Evolutionary conservation across 92 coral and sea anemone genomes (phyloP), one percentile per base, ranked within the genome.

Genomic region (Porites rus): DNA sequence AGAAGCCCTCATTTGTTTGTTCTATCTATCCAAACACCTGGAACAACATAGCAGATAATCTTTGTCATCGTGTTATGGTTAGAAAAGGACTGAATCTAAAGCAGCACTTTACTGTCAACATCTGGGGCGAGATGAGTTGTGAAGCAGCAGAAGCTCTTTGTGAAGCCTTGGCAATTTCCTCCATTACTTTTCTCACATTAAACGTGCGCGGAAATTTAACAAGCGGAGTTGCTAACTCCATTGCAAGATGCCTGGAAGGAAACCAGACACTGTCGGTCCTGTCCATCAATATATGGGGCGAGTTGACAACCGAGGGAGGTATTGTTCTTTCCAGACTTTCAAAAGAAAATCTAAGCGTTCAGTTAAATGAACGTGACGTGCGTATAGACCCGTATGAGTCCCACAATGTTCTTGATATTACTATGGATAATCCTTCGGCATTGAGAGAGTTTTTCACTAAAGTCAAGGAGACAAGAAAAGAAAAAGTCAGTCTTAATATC

Each of bases 111-210:
- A 71, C 78, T 8, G 14, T 72, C 3, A 72, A 46, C 58, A 1
- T 82, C 7, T 82, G 70, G 43, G 79, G 86, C 1, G 86, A 82
- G 46, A 2, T 82, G 51, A 13, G 71, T 60, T 31, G 50, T 56
- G 54, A 20, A 5, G 16, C 52, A 0, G 46, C 70, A 59, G 18
- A 60, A 21, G 61, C 52, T 51, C 11, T 82, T 12, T 0, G 21
- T 31, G 64, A 6, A 16, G 43, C 1, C 38, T 54, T 65, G 25
- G 2, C 1, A 7, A 0, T 10, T 60, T 10, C 50, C 10, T 24
- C 78, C 7, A 19, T 31, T 20, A n/a, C 86, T 28, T 17, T 66
- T 10, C 21, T 82, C 3, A 60, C 28, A 0, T 38, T 82, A 20
- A 60, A 71, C n/a, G 31, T 72, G 4, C 70, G 7, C 2, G 71